These are phyloP conservation scores for Frieseomelitta varia DNA, from an alignment of 1,140 invertebrate genomes.

Conservation along the genomic window DNA sequence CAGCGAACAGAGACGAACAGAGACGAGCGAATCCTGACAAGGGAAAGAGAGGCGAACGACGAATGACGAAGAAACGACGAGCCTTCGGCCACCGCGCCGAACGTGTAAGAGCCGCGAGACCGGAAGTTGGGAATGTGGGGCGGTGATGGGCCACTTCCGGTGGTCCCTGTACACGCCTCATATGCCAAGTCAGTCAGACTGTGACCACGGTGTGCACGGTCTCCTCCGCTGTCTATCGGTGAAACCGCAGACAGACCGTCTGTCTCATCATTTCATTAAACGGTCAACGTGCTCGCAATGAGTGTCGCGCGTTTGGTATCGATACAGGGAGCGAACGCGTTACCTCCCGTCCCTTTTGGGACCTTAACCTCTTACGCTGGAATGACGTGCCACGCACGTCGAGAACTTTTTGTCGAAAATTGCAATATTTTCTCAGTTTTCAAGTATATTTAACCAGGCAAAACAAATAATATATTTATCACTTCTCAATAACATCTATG, in stretches of 20 bases:
- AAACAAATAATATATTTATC: too few relatives aligned
- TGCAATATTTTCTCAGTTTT: too few relatives aligned
- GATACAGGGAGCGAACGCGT: neutral
- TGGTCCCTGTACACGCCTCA: conserved; percentile 68
- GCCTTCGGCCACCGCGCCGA: conserved; percentile 8
- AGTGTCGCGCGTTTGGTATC: conserved; percentile 40
- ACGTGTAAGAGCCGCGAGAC: conserved; percentile 48
- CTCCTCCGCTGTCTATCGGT: conserved; percentile 40
- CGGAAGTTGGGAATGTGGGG: conserved; percentile 70
- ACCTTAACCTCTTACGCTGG: too few relatives aligned
- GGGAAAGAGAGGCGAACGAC: neutral
- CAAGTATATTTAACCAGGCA: too few relatives aligned
- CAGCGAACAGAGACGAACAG: neutral
- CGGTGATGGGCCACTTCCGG: conserved; percentile 78
- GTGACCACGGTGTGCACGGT: conserved; percentile 35
- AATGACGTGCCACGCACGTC: too few relatives aligned
- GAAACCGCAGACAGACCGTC: conserved; percentile 64
- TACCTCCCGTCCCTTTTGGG: neutral
- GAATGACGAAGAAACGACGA: conserved; percentile 33
- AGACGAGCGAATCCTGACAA: neutral
- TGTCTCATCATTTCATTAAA: conserved; percentile 70
- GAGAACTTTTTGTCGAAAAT: too few relatives aligned
- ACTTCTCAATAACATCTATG: too few relatives aligned
- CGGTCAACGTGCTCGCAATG: conserved; percentile 19
- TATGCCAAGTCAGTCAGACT: conserved; percentile 62